Evolutionary conservation across 2,888 invertebrate genomes (phyloP).

Genomic region (Diarsia mendica): DNA sequence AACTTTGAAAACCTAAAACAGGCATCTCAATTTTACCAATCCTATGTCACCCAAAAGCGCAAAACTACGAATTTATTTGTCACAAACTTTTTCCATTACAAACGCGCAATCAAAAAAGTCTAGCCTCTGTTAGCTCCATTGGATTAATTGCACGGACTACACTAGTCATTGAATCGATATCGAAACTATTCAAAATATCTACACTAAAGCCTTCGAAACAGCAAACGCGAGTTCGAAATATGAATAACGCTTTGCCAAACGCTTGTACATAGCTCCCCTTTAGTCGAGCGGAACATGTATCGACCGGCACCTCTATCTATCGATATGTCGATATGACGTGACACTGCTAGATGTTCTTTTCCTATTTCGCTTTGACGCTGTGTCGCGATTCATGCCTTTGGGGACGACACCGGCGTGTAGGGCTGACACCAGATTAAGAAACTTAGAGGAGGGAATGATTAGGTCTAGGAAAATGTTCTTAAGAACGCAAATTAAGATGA

Average conservation of each 20-base stretch:
- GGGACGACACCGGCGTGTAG: constrained; percentile 59
- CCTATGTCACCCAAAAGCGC: background rate
- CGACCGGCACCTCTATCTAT: constrained; percentile 51
- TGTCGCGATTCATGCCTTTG: constrained; percentile 67
- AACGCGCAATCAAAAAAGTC: constrained; percentile 24
- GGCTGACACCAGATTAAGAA: constrained; percentile 59
- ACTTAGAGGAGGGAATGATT: background rate
- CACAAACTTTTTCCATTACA: constrained; percentile 15
- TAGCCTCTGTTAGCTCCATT: constrained; percentile 17
- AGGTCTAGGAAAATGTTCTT: background rate
- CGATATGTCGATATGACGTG: constrained; percentile 56
- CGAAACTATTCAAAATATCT: constrained; percentile 37
- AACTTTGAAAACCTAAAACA: background rate
- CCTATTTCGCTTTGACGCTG: constrained; percentile 73
- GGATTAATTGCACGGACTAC: constrained; percentile 32
- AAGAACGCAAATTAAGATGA: background rate
- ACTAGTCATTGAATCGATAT: constrained; percentile 24
- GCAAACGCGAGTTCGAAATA: constrained; percentile 44
- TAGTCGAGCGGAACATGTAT: constrained; percentile 57
- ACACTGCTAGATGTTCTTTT: constrained; percentile 69
- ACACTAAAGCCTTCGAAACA: constrained; percentile 27
- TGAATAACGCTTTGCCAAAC: constrained; percentile 57
- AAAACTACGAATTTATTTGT: constrained; percentile 7
- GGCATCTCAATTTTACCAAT: background rate
- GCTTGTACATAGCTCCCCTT: constrained; percentile 43